Conservation (phyloP, 2,113 vertebrate genomes). For the Anseranas semipalmata region DNA sequence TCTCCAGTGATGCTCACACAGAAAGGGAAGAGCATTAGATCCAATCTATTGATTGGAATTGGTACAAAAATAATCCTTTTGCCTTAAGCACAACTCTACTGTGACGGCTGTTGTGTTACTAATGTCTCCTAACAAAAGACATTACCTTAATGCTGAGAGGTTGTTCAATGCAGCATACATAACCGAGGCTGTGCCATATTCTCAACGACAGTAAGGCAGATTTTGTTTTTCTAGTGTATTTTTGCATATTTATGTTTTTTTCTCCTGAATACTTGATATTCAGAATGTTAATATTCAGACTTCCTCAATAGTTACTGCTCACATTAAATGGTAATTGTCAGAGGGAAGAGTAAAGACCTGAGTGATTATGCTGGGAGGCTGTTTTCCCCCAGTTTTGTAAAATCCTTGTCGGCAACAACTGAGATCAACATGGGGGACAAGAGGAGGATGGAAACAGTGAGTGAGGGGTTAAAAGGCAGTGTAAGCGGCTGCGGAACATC, state of each 20-base stretch:
- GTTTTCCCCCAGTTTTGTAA: not conserved
- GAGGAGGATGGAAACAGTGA: not conserved
- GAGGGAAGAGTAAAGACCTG: not conserved
- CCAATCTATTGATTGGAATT: not conserved
- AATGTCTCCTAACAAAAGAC: not conserved
- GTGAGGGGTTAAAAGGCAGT: not conserved
- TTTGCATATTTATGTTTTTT: not conserved
- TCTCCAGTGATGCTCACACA: not conserved
- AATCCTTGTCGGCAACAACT: not conserved
- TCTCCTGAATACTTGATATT: not conserved
- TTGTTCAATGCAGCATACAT: not conserved
- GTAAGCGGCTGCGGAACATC: not conserved
- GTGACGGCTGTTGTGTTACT: not conserved
- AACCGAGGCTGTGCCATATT: not conserved
- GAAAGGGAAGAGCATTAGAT: not conserved
- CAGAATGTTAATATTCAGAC: not conserved
- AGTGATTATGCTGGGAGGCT: not conserved
- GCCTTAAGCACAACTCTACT: not conserved
- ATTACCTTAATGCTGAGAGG: not conserved
- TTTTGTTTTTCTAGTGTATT: not conserved
- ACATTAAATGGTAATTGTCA: not conserved
- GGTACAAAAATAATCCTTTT: not conserved
- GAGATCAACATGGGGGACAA: not conserved
- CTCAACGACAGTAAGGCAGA: accelerated
- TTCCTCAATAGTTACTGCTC: not conserved